Evolutionary conservation across 2,797 vertebrate species (phyloP).

Genomic region (Chromis chromis): DNA sequence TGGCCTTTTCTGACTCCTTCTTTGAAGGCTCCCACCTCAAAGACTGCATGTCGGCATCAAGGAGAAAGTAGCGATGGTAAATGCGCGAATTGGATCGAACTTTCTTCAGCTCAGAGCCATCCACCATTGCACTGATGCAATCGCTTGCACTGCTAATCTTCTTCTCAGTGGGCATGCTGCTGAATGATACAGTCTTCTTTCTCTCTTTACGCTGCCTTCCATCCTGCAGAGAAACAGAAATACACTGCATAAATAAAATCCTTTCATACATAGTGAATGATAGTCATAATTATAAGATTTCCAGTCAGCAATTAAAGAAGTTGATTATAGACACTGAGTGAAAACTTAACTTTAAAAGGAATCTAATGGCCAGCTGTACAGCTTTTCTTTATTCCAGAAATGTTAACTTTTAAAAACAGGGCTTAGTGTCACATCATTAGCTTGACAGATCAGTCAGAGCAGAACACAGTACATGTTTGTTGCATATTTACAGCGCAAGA

Average conservation of each 20-base stretch:
- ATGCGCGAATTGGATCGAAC: slow-evolving; percentile 96
- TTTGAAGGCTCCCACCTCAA: slow-evolving; percentile 98
- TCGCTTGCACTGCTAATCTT: slow-evolving; percentile 98
- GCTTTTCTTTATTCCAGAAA: no score
- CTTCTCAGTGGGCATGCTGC: slow-evolving; percentile 99
- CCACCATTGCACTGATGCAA: slow-evolving; percentile 96
- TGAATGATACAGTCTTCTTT: slow-evolving; percentile 98
- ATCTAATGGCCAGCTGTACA: no score
- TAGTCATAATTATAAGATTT: background rate
- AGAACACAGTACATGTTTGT: no score
- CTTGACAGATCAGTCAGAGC: no score
- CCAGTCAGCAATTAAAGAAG: background rate
- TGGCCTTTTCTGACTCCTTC: slow-evolving; percentile 98
- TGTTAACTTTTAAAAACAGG: no score
- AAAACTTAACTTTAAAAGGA: no score
- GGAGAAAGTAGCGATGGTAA: slow-evolving; percentile 94
- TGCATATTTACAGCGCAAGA: no score
- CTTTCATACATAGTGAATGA: background rate
- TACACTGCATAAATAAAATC: slow-evolving; percentile 13
- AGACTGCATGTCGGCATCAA: slow-evolving; percentile 98
- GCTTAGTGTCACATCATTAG: no score
- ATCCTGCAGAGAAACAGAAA: slow-evolving; percentile 85
- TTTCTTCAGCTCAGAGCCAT: slow-evolving; percentile 96
- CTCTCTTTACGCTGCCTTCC: slow-evolving; percentile 94
- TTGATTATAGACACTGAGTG: no score